Evolutionary conservation across 2,888 invertebrate genomes (phyloP), one percentile per base, ranked within the genome.

Genomic region (Dasypolia templi): DNA sequence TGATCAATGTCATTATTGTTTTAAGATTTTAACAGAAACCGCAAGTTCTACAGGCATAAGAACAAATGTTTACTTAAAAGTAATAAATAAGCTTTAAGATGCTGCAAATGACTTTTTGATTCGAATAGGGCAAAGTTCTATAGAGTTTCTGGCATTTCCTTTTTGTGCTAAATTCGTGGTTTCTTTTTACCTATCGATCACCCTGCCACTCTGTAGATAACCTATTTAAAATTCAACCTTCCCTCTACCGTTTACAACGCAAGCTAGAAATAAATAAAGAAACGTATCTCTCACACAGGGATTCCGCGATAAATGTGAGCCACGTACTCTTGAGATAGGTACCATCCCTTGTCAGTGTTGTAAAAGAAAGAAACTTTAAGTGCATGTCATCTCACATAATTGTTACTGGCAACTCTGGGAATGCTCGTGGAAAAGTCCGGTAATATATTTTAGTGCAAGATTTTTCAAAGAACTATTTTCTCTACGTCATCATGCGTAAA

Each of bases 301-400:
- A 66, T 44, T 63, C 29, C n/a, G 26, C 32, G 32, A 62, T 68
- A 53, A 56, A 80, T 65, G 51, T 59, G 61, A 35, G 53, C 56
- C 80, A 80, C 80, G 81, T 75, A 32, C 22, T 61, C 61, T 77
- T 70, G 77, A 81, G 59, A 62, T 39, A 68, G 72, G 72, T 73
- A 51, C 29, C 17, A 58, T 29, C 81, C 85, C 75, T 51, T 72
- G 81, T 85, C 79, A 78, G 65, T 58, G 65, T 72, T 69, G 61
- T n/a, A 53, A 72, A 29, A 71, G 59, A 75, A 56, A 49, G 39
- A 58, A 72, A 56, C 73, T 62, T 58, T 66, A 76, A 65, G 55
- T 64, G 72, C 69, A 53, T 72, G 81, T 83, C 83, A 77, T 73
- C 61, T 69, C 26, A 64, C 12, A 63, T 78, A 78, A 81, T 81